Evolutionary conservation across 2,888 invertebrate genomes (phyloP).

Genomic region (Molorchus minor): DNA sequence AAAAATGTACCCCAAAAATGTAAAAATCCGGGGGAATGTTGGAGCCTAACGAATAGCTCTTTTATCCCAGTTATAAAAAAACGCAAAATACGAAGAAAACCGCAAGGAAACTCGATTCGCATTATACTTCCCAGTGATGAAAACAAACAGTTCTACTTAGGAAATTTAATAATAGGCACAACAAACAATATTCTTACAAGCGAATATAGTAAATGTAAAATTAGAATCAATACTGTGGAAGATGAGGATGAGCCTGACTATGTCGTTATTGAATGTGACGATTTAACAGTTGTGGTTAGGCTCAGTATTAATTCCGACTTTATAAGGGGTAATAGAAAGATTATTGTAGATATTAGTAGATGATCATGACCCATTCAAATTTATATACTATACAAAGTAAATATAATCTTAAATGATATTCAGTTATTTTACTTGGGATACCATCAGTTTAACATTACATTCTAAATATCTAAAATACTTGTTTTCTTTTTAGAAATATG

Average conservation of each 20-base stretch:
- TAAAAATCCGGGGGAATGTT: slow-evolving; percentile 20
- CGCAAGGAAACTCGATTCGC: slow-evolving; percentile 8
- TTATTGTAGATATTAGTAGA: not conserved
- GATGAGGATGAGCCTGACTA: slow-evolving; percentile 36
- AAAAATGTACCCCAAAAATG: slow-evolving; percentile 33
- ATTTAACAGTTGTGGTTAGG: slow-evolving; percentile 42
- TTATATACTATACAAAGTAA: not conserved
- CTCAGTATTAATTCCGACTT: slow-evolving; percentile 44
- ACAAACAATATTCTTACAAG: slow-evolving; percentile 52
- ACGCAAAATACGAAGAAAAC: slow-evolving; percentile 28
- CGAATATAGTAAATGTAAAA: slow-evolving; percentile 47
- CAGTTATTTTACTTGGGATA: not conserved
- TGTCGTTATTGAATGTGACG: slow-evolving; percentile 46
- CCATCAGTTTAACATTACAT: not conserved
- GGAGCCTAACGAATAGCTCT: slow-evolving; percentile 27
- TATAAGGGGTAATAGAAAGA: slow-evolving; percentile 40
- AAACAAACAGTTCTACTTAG: slow-evolving; percentile 43
- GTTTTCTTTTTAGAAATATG: slow-evolving; percentile 50
- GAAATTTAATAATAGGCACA: slow-evolving; percentile 50
- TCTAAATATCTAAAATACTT: not conserved
- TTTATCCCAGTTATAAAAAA: slow-evolving; percentile 40
- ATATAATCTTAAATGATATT: not conserved
- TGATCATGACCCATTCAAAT: not conserved
- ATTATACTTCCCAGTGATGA: slow-evolving; percentile 31
- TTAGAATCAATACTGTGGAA: slow-evolving; percentile 37